Base-by-base conservation (phyloP, 2,797 vertebrate species). In the Lagorchestes hirsutus region DNA sequence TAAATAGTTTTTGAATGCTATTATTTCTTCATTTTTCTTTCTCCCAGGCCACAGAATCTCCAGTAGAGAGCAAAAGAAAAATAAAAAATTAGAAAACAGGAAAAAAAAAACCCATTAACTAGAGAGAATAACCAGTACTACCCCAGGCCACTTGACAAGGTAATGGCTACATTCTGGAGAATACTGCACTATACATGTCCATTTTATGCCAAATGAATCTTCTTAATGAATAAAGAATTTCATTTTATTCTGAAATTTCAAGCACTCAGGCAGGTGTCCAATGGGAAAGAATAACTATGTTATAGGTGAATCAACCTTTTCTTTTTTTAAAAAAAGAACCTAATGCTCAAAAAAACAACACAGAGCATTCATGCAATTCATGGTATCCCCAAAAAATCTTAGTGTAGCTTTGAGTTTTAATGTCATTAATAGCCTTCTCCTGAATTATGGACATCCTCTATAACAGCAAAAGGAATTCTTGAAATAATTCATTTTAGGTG, bases 401-500 rank as follows among this genome's bases (percentile, higher is more conserved):
- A 67, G 62, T 67, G 14, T 12, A n/a, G 62, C 34, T 67, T 67
- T 67, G 34, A n/a, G 34, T 24, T 67, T 67, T 67, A 67, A n/a
- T 14, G n/a, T 10, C 13, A 31, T 67, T 67, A 46, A 90, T 5
- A 0, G 6, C 95, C 90, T 92, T 62, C 50, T 94, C 16, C 46
- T 95, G 0, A 52, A 31, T 31, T 92, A 96, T 2, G 24, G 40
- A 91, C 2, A 10, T 27, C 91, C 16, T 94, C 0, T 52, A 34
- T 54, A 94, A 91, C 93, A 96, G 96, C 95, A 97, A 97, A 97
- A 28, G 46, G n/a, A 97, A 90, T 55, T 55, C 54, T 97, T 93
- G 94, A 96, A 95, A 90, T 96, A 97, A 82, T 93, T 96, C 74
- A 96, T 93, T 96, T 96, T 94, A 96, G 90, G 91, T n/a, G 54